phyloP scores from a whole-genome alignment of 2,797 vertebrate genomes.

The Poecilia gillii region DNA sequence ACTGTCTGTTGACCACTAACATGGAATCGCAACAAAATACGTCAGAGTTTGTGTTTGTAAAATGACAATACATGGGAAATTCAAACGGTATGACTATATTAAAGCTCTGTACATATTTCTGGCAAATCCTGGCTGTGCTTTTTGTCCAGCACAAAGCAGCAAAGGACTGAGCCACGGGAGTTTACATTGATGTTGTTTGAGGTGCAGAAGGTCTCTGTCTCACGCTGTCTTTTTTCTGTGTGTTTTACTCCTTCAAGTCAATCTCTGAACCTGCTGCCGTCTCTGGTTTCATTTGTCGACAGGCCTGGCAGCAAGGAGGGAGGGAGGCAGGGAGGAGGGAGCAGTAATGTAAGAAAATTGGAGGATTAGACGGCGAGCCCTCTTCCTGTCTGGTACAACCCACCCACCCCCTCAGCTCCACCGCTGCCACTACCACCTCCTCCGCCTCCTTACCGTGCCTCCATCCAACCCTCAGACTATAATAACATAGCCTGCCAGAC shows the following conservation, averaged over 20 bases:
- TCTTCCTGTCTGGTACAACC: slow-evolving; percentile 77
- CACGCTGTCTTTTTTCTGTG: slow-evolving; percentile 41
- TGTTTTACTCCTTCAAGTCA: slow-evolving; percentile 69
- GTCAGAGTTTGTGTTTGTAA: neutral
- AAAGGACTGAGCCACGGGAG: slow-evolving; percentile 43
- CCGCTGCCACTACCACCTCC: slow-evolving; percentile 32
- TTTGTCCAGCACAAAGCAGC: slow-evolving; percentile 26
- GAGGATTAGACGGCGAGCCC: slow-evolving; percentile 79
- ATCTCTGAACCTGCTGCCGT: slow-evolving; percentile 65
- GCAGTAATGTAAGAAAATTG: slow-evolving; percentile 81
- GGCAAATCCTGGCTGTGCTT: neutral
- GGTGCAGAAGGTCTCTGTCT: slow-evolving; percentile 55
- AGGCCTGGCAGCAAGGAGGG: slow-evolving; percentile 48
- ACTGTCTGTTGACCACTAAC: neutral
- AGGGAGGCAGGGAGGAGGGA: slow-evolving; percentile 32
- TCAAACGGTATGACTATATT: neutral
- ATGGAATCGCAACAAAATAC: neutral
- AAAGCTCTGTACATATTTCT: neutral
- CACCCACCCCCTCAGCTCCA: slow-evolving; percentile 20
- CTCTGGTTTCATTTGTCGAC: slow-evolving; percentile 75
- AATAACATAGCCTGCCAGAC: slow-evolving; percentile 74
- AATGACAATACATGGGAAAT: neutral
- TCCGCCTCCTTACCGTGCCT: slow-evolving; percentile 61
- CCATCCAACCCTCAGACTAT: slow-evolving; percentile 68
- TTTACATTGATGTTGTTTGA: slow-evolving; percentile 57